Percentiles rank a stretch among this genome's conserved stretches.
These are phyloP conservation scores for Cerceris ruficornis DNA, from an alignment of 2,888 invertebrate genomes.

Conservation along the genomic window DNA sequence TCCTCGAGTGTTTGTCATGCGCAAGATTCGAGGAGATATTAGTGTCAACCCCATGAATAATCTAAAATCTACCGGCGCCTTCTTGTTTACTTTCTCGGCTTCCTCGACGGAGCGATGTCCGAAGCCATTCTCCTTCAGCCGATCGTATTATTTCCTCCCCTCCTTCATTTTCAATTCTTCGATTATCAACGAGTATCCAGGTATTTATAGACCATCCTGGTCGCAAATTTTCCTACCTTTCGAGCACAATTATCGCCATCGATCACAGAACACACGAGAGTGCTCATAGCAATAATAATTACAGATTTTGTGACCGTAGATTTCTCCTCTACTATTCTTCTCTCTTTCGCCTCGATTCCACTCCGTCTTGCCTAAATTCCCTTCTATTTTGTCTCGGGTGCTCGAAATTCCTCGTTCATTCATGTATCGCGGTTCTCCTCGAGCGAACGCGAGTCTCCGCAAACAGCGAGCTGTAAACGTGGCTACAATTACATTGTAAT, in stretches of 20 bases:
- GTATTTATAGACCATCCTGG: conserved; percentile 4
- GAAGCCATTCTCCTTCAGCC: background rate
- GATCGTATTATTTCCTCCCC: background rate
- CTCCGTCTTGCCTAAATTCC: background rate
- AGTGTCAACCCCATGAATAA: conserved; percentile 59
- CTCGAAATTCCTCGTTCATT: conserved; percentile 19
- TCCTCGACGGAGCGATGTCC: conserved; percentile 25
- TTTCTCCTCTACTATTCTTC: background rate
- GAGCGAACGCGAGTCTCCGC: conserved; percentile 7
- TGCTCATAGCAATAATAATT: no score
- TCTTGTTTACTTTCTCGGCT: conserved; percentile 49
- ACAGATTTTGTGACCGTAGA: no score
- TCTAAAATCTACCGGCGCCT: conserved; percentile 51
- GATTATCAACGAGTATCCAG: background rate
- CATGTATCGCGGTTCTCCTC: conserved; percentile 1
- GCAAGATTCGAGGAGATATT: conserved; percentile 50
- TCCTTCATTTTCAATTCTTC: conserved; percentile 29
- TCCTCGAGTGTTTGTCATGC: conserved; percentile 44
- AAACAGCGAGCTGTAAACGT: conserved; percentile 31
- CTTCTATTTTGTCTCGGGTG: background rate
- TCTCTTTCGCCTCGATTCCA: background rate
- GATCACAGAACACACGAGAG: no score
- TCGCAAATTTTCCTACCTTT: background rate
- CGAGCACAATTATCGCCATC: background rate
- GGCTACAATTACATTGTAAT: conserved; percentile 31